Conservation (phyloP, 92 coral and sea anemone species). For the Parazoanthus darwini region DNA sequence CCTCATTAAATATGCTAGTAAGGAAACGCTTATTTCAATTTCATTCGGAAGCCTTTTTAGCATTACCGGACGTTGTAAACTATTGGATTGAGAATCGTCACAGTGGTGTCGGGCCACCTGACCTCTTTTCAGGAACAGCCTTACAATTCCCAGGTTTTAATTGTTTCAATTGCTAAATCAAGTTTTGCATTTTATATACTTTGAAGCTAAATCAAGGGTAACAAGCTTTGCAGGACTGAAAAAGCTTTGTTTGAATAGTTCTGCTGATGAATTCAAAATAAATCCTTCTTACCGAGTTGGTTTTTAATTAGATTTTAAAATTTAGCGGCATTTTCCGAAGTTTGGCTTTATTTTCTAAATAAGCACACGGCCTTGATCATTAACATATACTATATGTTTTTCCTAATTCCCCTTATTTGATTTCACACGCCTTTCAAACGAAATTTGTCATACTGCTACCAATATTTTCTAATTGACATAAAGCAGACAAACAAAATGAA, state of each 20-base stretch:
- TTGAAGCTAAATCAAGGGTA: neutral
- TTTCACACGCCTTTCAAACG: slow-evolving; percentile 7
- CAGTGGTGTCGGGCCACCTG: neutral
- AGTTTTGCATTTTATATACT: neutral
- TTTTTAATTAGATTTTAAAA: neutral
- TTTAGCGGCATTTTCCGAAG: neutral
- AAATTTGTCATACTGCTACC: neutral
- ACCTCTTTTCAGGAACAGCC: neutral
- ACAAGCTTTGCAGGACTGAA: neutral
- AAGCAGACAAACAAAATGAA: slow-evolving; percentile 2
- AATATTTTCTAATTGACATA: slow-evolving; percentile 14
- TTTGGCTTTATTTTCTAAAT: neutral
- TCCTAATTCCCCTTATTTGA: neutral
- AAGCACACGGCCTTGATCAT: neutral
- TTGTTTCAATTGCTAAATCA: neutral
- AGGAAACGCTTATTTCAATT: neutral
- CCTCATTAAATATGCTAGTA: slow-evolving; percentile 3
- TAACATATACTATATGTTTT: neutral
- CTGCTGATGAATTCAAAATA: neutral
- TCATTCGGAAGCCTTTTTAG: neutral
- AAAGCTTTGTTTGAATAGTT: neutral
- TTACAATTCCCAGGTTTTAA: neutral
- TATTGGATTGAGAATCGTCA: neutral
- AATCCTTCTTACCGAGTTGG: neutral
- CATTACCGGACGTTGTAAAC: neutral